Percentiles rank a stretch among this genome's conserved stretches.
Conservation (phyloP, 1,140 invertebrate species). For the Calycopis cecrops region DNA sequence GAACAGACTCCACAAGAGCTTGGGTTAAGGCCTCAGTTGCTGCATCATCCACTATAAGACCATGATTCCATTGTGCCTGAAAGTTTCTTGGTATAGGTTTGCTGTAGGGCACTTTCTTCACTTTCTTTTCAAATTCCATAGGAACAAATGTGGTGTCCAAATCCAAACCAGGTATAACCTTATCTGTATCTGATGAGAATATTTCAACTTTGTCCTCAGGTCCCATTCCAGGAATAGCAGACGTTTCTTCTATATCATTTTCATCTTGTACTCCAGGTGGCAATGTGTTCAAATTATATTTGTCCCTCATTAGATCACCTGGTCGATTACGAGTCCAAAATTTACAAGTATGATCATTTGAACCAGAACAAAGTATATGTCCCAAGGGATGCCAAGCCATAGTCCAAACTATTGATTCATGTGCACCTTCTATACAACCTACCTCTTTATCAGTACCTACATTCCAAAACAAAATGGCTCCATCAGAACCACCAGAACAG, state of each 20-base stretch:
- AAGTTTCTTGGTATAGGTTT: constrained; percentile 97
- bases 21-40: constrained; percentile 80
- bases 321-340: constrained; percentile 99
- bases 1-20: constrained; percentile 81
- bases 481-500: constrained; percentile 97
- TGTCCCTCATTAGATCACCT: constrained; percentile 98
- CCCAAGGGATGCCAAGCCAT: constrained; percentile 99
- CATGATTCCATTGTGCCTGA: constrained; percentile 95
- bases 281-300: constrained; percentile 96
- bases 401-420: constrained; percentile 99
- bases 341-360: constrained; percentile 98
- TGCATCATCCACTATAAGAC: constrained; percentile 75
- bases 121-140: constrained; percentile 80
- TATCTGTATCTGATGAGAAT: constrained; percentile 75
- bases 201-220: constrained; percentile 91
- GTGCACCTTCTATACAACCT: constrained; percentile 97
- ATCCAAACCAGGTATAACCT: constrained; percentile 91
- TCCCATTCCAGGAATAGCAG: constrained; percentile 95
- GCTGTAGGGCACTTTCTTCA: constrained; percentile 93
- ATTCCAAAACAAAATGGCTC: constrained; percentile 98
- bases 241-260: constrained; percentile 81
- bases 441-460: constrained; percentile 99
- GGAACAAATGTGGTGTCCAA: constrained; percentile 80
- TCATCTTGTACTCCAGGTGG: constrained; percentile 80
- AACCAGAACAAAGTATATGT: constrained; percentile 98